Evolutionary conservation across 2,888 invertebrate genomes (phyloP).

Genomic region (Sthenelais limicola): DNA sequence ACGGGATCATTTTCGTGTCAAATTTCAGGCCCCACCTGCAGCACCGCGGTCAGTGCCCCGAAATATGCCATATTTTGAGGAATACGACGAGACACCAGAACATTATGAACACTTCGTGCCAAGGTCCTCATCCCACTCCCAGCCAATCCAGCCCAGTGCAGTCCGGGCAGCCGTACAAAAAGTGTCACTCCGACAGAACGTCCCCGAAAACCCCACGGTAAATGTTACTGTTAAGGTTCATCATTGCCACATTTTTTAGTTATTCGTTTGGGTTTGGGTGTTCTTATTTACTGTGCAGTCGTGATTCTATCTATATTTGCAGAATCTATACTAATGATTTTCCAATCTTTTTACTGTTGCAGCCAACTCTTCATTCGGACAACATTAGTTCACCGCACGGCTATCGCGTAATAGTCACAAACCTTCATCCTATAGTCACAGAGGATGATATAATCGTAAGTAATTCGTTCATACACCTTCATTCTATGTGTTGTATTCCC

Average conservation of each 20-base stretch:
- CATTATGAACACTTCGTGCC: neutral
- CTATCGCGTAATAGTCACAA: constrained; percentile 91
- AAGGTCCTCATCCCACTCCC: neutral
- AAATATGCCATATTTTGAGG: constrained; percentile 15
- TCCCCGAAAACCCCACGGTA: too few relatives aligned
- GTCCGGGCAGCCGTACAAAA: constrained; percentile 18
- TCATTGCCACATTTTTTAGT: too few relatives aligned
- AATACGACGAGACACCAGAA: neutral
- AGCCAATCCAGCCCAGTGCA: constrained; percentile 3
- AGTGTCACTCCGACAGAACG: neutral
- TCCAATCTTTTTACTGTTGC: constrained; percentile 14
- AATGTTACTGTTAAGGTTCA: too few relatives aligned
- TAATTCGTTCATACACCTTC: too few relatives aligned
- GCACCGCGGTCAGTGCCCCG: constrained; percentile 5
- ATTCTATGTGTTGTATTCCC: neutral
- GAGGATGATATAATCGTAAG: constrained; percentile 90
- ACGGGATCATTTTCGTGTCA: too few relatives aligned
- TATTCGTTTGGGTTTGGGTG: too few relatives aligned
- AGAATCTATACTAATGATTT: neutral
- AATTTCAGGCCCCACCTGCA: neutral
- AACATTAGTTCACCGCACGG: constrained; percentile 74
- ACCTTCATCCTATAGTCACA: constrained; percentile 88
- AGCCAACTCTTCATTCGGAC: too few relatives aligned
- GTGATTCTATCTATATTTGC: too few relatives aligned
- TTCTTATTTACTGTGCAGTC: too few relatives aligned